Conservation (phyloP, 2,888 invertebrate genomes). For the Agrochola macilenta region DNA sequence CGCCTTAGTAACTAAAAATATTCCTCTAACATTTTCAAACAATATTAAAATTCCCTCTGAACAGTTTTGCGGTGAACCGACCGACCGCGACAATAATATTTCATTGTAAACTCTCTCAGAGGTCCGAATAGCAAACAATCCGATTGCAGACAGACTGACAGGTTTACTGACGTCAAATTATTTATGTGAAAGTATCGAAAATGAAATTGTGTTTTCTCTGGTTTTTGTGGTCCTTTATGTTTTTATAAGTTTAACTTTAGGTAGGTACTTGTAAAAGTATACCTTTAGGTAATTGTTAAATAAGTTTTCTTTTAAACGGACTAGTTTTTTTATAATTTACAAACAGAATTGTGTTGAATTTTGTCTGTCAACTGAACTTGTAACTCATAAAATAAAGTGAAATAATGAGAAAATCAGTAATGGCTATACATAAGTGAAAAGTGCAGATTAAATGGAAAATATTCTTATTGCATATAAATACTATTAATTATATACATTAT, state of each 20-base stretch:
- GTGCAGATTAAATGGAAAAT: not conserved
- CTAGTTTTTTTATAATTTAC: too few relatives aligned
- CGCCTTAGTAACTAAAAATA: not conserved
- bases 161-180: constrained; percentile 29
- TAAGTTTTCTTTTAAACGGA: not conserved
- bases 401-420: too few relatives aligned
- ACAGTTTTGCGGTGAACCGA: constrained; percentile 44
- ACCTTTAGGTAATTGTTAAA: not conserved
- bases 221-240: constrained; percentile 3
- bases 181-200: constrained; percentile 29
- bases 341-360: too few relatives aligned
- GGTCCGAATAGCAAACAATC: constrained; percentile 28
- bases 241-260: not conserved
- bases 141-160: constrained; percentile 32
- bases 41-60: constrained; percentile 30
- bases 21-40: constrained; percentile 10
- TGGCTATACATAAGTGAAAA: too few relatives aligned
- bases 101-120: constrained; percentile 31
- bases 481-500: not conserved
- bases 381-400: too few relatives aligned
- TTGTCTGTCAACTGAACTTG: too few relatives aligned
- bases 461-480: not conserved
- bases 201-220: constrained; percentile 22
- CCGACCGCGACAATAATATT: constrained; percentile 35
- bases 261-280: not conserved